Evolutionary conservation across 2,888 invertebrate genomes (phyloP), one percentile per base, ranked within the genome.

Genomic region (Allolobophora icterica): DNA sequence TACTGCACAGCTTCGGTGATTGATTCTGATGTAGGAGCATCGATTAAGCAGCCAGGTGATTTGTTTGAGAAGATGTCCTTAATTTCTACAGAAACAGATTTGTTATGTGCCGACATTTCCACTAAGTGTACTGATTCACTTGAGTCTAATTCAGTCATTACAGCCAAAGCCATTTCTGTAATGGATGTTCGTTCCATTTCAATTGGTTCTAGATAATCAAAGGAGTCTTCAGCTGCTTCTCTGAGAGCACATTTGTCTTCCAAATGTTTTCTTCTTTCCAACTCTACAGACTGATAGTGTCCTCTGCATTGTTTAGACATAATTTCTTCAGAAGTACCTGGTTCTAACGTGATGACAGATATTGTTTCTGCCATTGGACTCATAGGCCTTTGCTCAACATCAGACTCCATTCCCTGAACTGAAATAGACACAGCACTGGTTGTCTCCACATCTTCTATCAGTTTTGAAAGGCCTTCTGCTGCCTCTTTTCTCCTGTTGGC

Each of bases 251-350:
- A 0, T 71, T 71, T 71, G n/a, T 71, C n/a, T 71, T 71, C 71
- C 71, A 30, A 71, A 8, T n/a, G n/a, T 71, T 71, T 71, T 8
- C 71, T 8, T 71, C 17, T 2, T 5, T n/a, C 71, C 30, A n/a
- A 71, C 71, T 71, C 71, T 13, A n/a, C 71, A 71, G 71, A 71
- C 8, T n/a, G 71, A 71, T n/a, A 71, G 30, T 71, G 71, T n/a
- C 13, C n/a, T n/a, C 71, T 71, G 71, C 71, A 71, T n/a, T 71
- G 71, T 71, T 71, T n/a, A 71, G 71, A n/a, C 71, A 71, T n/a
- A 71, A n/a, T n/a, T 71, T 71, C 71, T 71, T n/a, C 6, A 8
- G 71, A 71, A 71, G n/a, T 8, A 71, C 71, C 71, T 71, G 71
- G 71, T 71, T 71, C 71, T n/a, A 13, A 0, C n/a, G 0, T n/a